Conservation (phyloP, 1,140 invertebrate species). For the Lordiphosa clarofinis region DNA sequence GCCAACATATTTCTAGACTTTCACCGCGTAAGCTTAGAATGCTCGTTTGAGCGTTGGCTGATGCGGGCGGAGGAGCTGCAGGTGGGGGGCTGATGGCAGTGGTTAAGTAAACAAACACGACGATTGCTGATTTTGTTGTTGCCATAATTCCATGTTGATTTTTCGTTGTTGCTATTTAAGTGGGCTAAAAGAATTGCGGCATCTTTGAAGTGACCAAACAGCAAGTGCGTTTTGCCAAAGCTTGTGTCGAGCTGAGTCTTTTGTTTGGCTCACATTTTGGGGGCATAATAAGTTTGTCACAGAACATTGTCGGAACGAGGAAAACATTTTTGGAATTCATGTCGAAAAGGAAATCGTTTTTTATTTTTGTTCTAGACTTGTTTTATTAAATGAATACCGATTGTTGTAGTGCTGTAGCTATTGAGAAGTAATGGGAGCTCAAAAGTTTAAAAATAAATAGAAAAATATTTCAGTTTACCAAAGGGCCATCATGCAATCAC, state of each 20-base stretch:
- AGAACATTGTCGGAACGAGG: too few species aligned
- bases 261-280: slow-evolving; percentile 28
- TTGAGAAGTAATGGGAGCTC: not conserved
- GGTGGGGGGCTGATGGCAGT: not conserved
- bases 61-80: not conserved
- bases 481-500: too few species aligned
- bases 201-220: slow-evolving; percentile 39
- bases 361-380: slow-evolving; percentile 1
- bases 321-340: not conserved
- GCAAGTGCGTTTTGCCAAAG: slow-evolving; percentile 63
- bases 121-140: slow-evolving; percentile 57
- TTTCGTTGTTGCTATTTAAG: slow-evolving; percentile 60
- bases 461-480: too few species aligned
- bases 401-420: slow-evolving; percentile 5
- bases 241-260: slow-evolving; percentile 62
- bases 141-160: slow-evolving; percentile 75
- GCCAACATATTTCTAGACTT: slow-evolving; percentile 46
- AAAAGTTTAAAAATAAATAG: too few species aligned
- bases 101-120: slow-evolving; percentile 31
- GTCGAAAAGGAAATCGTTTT: not conserved
- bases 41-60: slow-evolving; percentile 36
- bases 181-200: slow-evolving; percentile 54
- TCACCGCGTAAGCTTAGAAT: slow-evolving; percentile 59
- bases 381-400: slow-evolving; percentile 5
- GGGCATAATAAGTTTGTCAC: too few species aligned